Evolutionary conservation across 1,140 invertebrate species (phyloP), one percentile per base, ranked within the genome.

Genomic region (Thrips palmi): DNA sequence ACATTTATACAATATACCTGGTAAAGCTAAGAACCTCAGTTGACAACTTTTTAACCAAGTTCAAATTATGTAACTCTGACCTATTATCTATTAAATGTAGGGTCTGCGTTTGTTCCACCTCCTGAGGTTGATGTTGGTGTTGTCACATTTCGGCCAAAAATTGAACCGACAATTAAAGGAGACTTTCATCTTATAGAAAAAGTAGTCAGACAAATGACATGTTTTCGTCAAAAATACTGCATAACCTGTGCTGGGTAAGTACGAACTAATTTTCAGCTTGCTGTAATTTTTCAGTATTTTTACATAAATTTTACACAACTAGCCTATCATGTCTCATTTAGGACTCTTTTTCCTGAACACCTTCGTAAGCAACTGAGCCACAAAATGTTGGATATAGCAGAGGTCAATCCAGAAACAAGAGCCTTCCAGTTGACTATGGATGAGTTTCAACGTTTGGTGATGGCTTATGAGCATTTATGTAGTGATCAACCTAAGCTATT

Each of bases 41-140:
- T 28, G 15, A 10, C n/a, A 37, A 27, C 18, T 37, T 31, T 6
- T 5, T n/a, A 35, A 7, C 17, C 22, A 35, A 7, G 11, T 32
- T 32, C 14, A 32, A 32, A 32, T 32, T 20, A 17, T 20, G 5
- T 35, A 22, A 35, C 8, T n/a, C 4, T 35, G 19, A 3, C 29
- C 23, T 33, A 25, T 40, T 36, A 33, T 6, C 29, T 21, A 4
- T 15, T 4, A 24, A 21, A 59, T 57, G 17, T 41, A 74, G 77
- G 77, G 7, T 62, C 58, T 45, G 77, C 79, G 5, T 98, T 98
- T 68, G 65, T 96, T 31, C 94, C 94, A 0, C 73, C 80, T 51
- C 92, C 94, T 0, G 70, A 97, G 37, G 92, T 99, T 5, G 87
- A 98, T 64, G 92, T 96, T 3, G 88, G 85, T 31, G 79, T 97